Conservation (phyloP, 1,140 invertebrate species). For the Neodiprion virginianus region DNA sequence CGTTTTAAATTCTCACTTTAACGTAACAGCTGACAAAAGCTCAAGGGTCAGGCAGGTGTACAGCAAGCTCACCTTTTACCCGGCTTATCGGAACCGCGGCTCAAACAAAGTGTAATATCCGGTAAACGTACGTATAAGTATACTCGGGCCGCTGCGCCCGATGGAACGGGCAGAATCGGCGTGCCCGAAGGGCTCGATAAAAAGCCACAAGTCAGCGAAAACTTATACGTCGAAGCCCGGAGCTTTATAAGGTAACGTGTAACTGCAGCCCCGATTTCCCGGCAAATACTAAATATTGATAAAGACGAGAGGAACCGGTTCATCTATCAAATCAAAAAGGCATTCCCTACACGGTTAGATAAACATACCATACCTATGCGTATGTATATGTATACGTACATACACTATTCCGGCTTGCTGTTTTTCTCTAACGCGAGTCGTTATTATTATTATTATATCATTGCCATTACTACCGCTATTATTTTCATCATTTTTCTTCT, state of each 20-base stretch:
- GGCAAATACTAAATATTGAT: conserved; percentile 4
- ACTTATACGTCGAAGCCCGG: neutral
- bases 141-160: too few relatives aligned
- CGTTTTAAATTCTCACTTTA: too few relatives aligned
- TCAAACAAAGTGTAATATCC: neutral
- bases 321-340: conserved; percentile 1
- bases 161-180: too few relatives aligned
- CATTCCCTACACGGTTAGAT: neutral
- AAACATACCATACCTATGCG: too few relatives aligned
- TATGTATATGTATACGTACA: too few relatives aligned
- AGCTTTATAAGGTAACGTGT: neutral
- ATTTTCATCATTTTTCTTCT: too few relatives aligned
- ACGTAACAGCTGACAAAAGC: too few relatives aligned
- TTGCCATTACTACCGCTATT: too few relatives aligned
- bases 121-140: neutral
- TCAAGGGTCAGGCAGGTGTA: too few relatives aligned
- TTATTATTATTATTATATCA: too few relatives aligned
- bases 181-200: neutral
- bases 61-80: neutral
- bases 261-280: neutral
- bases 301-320: neutral
- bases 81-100: neutral
- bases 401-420: too few relatives aligned
- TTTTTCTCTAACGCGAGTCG: too few relatives aligned
- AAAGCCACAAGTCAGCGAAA: neutral